Percentiles rank a stretch among this genome's conserved stretches.
Conservation (phyloP, 1,140 invertebrate species). For the Cheumatopsyche charites region DNA sequence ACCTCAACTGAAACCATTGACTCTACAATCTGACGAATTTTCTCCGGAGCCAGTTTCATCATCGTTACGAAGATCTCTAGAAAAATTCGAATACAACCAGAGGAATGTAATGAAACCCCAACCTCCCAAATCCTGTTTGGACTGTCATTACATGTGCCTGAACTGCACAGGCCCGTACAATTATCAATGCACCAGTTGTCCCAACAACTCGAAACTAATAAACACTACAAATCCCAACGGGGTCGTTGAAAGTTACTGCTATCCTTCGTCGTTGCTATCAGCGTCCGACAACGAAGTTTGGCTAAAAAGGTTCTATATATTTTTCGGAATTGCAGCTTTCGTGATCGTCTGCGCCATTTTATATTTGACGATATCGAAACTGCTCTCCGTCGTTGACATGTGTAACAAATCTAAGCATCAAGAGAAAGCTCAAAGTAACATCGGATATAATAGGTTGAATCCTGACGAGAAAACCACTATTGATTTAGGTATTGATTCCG, state of each 20-base stretch:
- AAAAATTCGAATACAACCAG: background rate
- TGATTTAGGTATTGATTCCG: slow-evolving; percentile 43
- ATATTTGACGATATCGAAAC: slow-evolving; percentile 37
- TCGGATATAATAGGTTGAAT: slow-evolving; percentile 45
- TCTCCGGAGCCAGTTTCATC: background rate
- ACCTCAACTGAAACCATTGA: slow-evolving; percentile 23
- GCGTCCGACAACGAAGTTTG: slow-evolving; percentile 52
- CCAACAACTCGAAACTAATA: slow-evolving; percentile 58
- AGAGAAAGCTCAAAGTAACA: background rate
- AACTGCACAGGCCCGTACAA: slow-evolving; percentile 63
- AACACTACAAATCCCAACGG: slow-evolving; percentile 36
- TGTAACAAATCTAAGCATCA: background rate
- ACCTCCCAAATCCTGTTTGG: slow-evolving; percentile 41
- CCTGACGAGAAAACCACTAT: slow-evolving; percentile 20
- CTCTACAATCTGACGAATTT: slow-evolving; percentile 1
- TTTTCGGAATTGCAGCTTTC: slow-evolving; percentile 48
- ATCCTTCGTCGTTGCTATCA: slow-evolving; percentile 51
- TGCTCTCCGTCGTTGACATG: slow-evolving; percentile 24
- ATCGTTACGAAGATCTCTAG: background rate
- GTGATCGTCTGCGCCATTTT: slow-evolving; percentile 27
- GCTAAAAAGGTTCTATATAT: slow-evolving; percentile 50
- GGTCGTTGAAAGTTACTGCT: slow-evolving; percentile 54
- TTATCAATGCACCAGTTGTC: slow-evolving; percentile 64
- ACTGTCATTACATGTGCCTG: slow-evolving; percentile 68
- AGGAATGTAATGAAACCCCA: slow-evolving; percentile 40